Conservation (phyloP, 2,113 vertebrate species). For the Halichoeres trimaculatus region DNA sequence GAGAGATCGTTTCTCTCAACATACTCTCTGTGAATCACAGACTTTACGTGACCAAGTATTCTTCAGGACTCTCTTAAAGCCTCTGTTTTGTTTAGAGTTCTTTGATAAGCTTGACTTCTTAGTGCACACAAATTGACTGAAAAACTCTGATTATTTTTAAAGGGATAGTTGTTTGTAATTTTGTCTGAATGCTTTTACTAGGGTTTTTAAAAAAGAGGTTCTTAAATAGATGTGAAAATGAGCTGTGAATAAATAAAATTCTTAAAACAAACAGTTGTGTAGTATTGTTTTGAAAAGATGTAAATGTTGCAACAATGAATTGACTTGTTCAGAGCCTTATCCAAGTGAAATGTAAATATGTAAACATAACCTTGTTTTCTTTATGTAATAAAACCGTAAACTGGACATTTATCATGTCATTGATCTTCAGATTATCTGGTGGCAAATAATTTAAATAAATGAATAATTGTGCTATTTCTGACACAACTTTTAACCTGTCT, state of each 20-base stretch:
- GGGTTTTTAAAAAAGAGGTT: conserved; percentile 5
- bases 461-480: too few relatives aligned
- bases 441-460: too few relatives aligned
- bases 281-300: background rate
- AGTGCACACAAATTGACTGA: background rate
- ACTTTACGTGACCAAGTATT: background rate
- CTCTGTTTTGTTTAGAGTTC: background rate
- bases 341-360: too few relatives aligned
- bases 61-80: background rate
- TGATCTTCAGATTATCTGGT: too few relatives aligned
- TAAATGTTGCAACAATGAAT: background rate
- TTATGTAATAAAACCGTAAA: too few relatives aligned
- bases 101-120: background rate
- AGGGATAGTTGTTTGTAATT: conserved; percentile 32
- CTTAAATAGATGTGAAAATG: conserved; percentile 36
- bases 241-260: conserved; percentile 61
- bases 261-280: background rate
- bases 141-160: conserved; percentile 11
- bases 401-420: too few relatives aligned
- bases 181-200: conserved; percentile 38
- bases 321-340: too few relatives aligned
- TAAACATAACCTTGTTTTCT: too few relatives aligned
- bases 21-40: background rate
- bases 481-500: too few relatives aligned
- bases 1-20: background rate